Base-by-base conservation (phyloP, 2,113 vertebrate genomes). In the Peromyscus maniculatus region DNA sequence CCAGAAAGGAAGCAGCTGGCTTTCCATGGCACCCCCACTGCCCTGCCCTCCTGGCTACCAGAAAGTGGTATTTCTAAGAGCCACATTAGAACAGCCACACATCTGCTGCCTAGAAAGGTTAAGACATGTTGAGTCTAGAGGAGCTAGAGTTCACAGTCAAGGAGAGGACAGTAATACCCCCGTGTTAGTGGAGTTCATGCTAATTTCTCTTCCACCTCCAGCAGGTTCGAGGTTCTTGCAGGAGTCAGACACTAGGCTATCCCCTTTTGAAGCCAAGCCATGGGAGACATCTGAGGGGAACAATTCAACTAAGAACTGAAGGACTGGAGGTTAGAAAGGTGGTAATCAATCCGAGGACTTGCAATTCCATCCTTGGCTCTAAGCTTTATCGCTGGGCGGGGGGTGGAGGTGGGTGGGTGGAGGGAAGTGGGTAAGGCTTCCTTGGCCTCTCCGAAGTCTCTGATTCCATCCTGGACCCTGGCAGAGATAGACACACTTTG, bases 401-500 rank as follows among this genome's bases (percentile, higher is more conserved):
- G 46, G 13, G 7, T 24, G 0, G 1, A 1, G 0, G 8, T 3
- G 3, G 17, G 12, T n/a, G 4, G 13, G 7, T 2, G 22, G 15
- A 4, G 3, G 17, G 12, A 7, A 22, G 7, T 3, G 22, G 64
- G 26, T 36, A 36, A 62, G 67, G 84, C 28, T 28, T 72, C 74
- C 24, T 13, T 3, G 0, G 67, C 90, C 46, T 62, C 77, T 59
- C 66, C 22, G 28, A 10, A 33, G 49, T 59, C 92, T 69, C 83
- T 22, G 33, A 82, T 4, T 78, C 91, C 12, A 33, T 22, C 89
- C 82, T 57, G 72, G 91, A n/a, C 91, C 78, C 84, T 88, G 87
- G 96, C 15, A 0, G 95, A 92, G 59, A 95, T 71, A 91, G 64
- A 95, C 66, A 78, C 90, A 46, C 82, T 94, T 43, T 69, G 72